These are phyloP conservation scores for Sebastolobus alascanus DNA, from an alignment of 2,797 vertebrate genomes.

Conservation along the genomic window DNA sequence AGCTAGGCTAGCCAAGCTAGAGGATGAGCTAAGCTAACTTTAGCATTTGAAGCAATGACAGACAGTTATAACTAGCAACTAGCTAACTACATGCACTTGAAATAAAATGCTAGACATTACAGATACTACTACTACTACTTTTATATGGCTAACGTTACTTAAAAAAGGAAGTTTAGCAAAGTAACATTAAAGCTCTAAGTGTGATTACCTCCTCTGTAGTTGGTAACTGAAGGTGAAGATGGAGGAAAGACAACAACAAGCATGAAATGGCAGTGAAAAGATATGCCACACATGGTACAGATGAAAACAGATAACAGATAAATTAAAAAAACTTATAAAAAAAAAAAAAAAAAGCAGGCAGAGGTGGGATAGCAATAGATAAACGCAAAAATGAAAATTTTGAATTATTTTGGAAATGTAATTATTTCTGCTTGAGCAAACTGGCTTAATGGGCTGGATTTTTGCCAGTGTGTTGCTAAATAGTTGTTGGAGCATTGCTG, in stretches of 20 bases:
- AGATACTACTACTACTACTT: neutral
- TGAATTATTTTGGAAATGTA: neutral
- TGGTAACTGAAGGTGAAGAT: conserved; percentile 81
- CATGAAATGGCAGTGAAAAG: conserved; percentile 44
- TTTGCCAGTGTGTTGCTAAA: neutral
- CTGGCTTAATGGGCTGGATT: neutral
- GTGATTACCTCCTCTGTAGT: conserved; percentile 87
- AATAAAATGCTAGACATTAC: neutral
- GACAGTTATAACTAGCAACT: neutral
- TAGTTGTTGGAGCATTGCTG: neutral
- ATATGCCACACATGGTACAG: neutral
- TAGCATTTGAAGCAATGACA: neutral
- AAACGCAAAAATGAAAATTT: neutral
- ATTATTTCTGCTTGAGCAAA: neutral
- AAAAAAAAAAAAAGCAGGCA: neutral
- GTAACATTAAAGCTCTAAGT: neutral
- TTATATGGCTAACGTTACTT: neutral
- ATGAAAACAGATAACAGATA: conserved; percentile 6
- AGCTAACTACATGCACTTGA: neutral
- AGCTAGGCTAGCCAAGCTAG: neutral
- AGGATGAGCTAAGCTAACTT: conserved; percentile 12
- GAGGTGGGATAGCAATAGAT: neutral
- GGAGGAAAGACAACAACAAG: conserved; percentile 35
- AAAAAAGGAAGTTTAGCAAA: neutral
- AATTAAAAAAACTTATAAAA: too few species aligned